Base-by-base conservation (phyloP, 2,888 invertebrate genomes). In the Mechanitis mazaeus region DNA sequence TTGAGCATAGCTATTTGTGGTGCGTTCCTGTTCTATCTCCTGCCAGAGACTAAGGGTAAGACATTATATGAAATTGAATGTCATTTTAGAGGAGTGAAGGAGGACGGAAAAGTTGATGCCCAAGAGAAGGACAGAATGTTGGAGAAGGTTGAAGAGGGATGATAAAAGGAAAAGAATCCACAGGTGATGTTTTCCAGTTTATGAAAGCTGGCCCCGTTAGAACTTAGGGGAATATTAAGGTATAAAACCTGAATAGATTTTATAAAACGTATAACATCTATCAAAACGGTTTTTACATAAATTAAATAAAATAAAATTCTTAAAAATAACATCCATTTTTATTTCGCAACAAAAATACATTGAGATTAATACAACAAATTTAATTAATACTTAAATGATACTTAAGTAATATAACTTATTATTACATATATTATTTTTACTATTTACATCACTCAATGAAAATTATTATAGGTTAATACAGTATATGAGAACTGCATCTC, bases 11-110 rank as follows among this genome's bases (percentile, higher is more conserved):
- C 91, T 0, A 57, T 92, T 3, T 93, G 93, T 46, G 91, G 92
- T 0, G 66, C 90, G 0, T 92, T 93, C 68, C 77, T 94, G 0
- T 92, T 91, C 70, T 86, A 86, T 58, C 84, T 89, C n/a, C 78
- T 94, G 12, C 94, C 94, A 0, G 94, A 94, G 79, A 94, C 94
- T 0, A 93, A 92, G 72, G 92, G 93, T 1, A 93, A 92, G 71
- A 92, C 93, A 0, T 79, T 94, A 46, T 87, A 92, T 65, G 93
- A 94, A 75, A 94, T 94, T 61, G 94, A 94, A 70, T 92, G 92
- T 55, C 78, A 86, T 63, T 92, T 92, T 63, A 86, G 76, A 74
- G 86, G 87, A 4, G 61, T 64, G 7, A 69, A 68, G 46, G 66
- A 33, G 62, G 64, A 66, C 6, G 61, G 56, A 28, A 60, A 50